phyloP scores from a whole-genome alignment of 2,888 invertebrate genomes.

The Meliscaeva auricollis region DNA sequence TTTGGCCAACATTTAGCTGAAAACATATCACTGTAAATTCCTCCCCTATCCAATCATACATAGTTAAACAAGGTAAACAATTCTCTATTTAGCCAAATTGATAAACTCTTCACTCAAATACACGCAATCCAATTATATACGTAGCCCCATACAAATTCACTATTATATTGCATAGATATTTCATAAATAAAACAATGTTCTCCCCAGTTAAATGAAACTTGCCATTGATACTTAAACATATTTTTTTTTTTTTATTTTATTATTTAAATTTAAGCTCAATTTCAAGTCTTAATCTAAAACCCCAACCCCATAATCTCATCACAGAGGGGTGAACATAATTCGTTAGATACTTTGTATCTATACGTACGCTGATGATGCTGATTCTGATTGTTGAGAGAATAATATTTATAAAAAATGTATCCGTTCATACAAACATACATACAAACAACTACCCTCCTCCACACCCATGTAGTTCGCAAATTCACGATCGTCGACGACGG shows the following conservation, averaged over 20 bases:
- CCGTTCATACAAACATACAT: neutral
- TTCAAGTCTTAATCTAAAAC: conserved; percentile 8
- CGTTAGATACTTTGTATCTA: conserved; percentile 15
- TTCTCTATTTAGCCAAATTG: conserved; percentile 45
- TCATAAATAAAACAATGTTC: neutral
- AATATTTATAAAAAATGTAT: no score
- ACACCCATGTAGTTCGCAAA: neutral
- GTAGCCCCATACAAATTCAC: neutral
- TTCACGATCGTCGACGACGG: conserved; percentile 7
- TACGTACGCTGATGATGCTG: no score
- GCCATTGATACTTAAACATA: neutral
- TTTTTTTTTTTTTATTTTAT: neutral
- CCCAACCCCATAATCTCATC: neutral
- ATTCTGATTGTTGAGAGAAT: conserved; percentile 21
- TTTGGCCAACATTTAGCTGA: no score
- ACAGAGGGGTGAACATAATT: neutral
- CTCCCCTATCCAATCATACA: conserved; percentile 1
- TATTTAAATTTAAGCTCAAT: conserved; percentile 43
- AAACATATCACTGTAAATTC: neutral
- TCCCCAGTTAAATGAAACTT: conserved; percentile 1
- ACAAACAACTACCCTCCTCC: neutral
- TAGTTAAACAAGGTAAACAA: conserved; percentile 40
- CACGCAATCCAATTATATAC: conserved; percentile 67
- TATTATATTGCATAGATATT: neutral
- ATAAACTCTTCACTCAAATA: conserved; percentile 40